phyloP scores from a whole-genome alignment of 2,113 vertebrate species.

The Bubalus kerabau region DNA sequence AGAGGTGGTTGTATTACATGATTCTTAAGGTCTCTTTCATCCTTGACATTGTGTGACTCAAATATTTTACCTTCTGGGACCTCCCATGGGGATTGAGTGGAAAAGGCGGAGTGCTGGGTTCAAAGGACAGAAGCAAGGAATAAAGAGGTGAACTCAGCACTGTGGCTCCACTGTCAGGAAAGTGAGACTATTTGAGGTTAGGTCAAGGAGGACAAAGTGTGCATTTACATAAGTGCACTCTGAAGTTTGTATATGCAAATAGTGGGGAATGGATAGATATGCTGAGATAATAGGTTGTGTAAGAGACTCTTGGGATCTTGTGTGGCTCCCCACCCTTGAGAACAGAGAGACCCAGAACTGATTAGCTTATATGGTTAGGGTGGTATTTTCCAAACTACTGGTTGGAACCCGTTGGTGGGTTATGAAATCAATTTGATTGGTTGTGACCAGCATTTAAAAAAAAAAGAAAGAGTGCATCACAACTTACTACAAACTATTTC shows the following conservation, averaged over 20 bases:
- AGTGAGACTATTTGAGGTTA: not conserved
- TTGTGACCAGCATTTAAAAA: not conserved
- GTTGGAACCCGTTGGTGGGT: not conserved
- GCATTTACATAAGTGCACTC: not conserved
- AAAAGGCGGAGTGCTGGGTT: not conserved
- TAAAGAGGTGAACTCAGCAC: not conserved
- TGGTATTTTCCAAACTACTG: not conserved
- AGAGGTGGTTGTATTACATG: not conserved
- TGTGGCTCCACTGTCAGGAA: not conserved
- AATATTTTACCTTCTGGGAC: not conserved
- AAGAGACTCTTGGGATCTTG: not conserved
- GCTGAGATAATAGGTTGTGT: not conserved
- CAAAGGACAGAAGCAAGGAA: not conserved
- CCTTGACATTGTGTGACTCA: not conserved
- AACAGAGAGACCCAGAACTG: not conserved
- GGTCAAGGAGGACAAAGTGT: not conserved
- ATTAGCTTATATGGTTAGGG: not conserved
- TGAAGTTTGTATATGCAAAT: not conserved
- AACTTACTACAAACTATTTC: not conserved
- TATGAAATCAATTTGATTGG: not conserved
- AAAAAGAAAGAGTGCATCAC: not conserved
- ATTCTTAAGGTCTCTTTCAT: not conserved
- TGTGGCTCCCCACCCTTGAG: not conserved
- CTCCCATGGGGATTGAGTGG: not conserved
- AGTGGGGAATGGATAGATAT: not conserved